A percentile compares a stretch with the other conserved stretches of the same genome.
Evolutionary conservation across 2,113 vertebrate species (phyloP).

Genomic region (Dryoscopus gambensis): DNA sequence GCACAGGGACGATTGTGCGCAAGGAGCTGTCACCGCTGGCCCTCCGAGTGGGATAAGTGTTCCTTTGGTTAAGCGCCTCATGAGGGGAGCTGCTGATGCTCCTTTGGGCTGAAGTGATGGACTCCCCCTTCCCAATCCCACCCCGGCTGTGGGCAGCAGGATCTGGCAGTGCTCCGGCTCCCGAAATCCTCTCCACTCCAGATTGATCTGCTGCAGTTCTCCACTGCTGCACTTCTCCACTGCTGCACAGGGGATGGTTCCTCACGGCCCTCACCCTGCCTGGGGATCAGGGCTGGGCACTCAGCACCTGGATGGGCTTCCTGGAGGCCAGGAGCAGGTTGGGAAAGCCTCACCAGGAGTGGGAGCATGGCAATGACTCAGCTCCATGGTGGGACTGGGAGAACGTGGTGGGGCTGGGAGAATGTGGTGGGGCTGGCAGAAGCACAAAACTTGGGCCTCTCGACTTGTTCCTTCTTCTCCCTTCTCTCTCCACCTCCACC

Average conservation of each 20-base stretch:
- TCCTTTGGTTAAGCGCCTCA: background rate
- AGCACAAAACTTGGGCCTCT: background rate
- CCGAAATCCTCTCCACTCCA: background rate
- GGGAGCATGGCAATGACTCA: background rate
- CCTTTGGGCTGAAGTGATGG: constrained; percentile 30
- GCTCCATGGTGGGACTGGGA: background rate
- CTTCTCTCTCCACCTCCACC: background rate
- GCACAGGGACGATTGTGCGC: background rate
- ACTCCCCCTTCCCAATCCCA: background rate
- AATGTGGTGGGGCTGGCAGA: background rate
- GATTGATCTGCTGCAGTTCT: background rate
- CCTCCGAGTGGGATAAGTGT: background rate
- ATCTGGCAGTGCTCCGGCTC: background rate
- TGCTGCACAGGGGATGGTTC: background rate
- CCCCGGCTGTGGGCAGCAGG: background rate
- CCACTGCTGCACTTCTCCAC: too few relatives aligned
- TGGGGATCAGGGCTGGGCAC: background rate
- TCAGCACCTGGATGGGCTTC: background rate
- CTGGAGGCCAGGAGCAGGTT: rapidly evolving
- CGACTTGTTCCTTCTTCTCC: background rate
- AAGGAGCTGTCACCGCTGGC: constrained; percentile 4
- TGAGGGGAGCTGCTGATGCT: constrained; percentile 27
- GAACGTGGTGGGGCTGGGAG: too few relatives aligned
- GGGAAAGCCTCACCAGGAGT: background rate
- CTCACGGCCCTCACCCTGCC: rapidly evolving